Conservation (phyloP, 2,888 invertebrate genomes). For the Netelia fuscicornis region DNA sequence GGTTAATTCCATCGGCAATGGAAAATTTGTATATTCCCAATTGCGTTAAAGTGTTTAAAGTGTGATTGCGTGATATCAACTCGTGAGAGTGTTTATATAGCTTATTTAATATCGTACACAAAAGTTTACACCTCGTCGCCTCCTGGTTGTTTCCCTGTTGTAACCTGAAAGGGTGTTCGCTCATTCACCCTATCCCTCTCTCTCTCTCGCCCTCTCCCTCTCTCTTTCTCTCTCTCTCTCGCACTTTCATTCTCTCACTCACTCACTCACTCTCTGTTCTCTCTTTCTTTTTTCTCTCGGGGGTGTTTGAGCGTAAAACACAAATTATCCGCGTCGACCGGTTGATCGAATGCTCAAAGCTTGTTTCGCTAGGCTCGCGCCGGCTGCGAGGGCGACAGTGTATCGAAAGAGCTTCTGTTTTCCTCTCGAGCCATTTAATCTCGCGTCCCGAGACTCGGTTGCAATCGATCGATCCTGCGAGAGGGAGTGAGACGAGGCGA, state of each 20-base stretch:
- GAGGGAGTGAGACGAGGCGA: not conserved
- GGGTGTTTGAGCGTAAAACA: conserved; percentile 68
- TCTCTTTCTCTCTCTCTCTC: too few species aligned
- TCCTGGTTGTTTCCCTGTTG: conserved; percentile 39
- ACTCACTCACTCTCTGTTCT: conserved; percentile 23
- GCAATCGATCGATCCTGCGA: conserved; percentile 45
- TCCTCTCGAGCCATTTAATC: conserved; percentile 65
- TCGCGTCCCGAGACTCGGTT: conserved; percentile 45
- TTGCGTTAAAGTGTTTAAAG: not conserved
- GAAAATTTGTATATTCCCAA: too few species aligned
- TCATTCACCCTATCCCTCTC: too few species aligned
- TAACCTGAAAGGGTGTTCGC: conserved; percentile 12
- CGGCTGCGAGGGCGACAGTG: conserved; percentile 3
- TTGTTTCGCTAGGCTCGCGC: conserved; percentile 32
- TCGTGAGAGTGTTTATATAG: conserved; percentile 37
- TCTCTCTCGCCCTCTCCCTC: too few species aligned
- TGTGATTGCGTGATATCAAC: conserved; percentile 6
- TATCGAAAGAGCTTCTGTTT: conserved; percentile 55
- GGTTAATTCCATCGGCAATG: too few species aligned
- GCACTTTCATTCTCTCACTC: conserved; percentile 10
- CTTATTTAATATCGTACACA: conserved; percentile 50
- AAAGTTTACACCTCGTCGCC: conserved; percentile 66
- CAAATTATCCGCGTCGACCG: conserved; percentile 70
- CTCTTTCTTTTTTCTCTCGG: conserved; percentile 27
- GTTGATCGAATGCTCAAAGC: conserved; percentile 71